Evolutionary conservation across 2,113 vertebrate species (phyloP), one percentile per base, ranked within the genome.

Genomic region (Phycodurus eques): DNA sequence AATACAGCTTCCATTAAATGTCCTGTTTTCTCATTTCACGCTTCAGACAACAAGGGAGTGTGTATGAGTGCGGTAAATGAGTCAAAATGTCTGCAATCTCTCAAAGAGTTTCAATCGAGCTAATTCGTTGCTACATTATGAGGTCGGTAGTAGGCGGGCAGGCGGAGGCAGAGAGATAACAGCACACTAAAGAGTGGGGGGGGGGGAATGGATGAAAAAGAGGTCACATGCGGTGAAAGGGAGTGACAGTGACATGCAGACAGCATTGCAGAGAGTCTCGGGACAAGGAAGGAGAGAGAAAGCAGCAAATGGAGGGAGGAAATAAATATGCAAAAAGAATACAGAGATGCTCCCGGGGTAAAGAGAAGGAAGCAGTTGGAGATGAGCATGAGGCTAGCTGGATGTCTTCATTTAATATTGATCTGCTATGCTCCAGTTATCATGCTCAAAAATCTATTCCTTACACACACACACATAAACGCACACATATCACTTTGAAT

Each of bases 381-480:
- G 78, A 65, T 51, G 70, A 51, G 62, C 83, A 83, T 79, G 60
- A 81, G 68, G 46, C 67, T 73, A 63, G 75, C 68, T 59, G 35
- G 57, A 59, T 67, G 67, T 73, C 77, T 82, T 89, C 80, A 88
- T 86, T 81, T 66, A 81, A 43, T 88, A 88, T 89, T 85, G 85
- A 92, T 90, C 78, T 57, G 60, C 44, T 75, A 42, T 74, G 68
- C 71, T 84, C 90, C 71, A 77, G 68, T 75, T 77, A 72, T 70
- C 68, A 67, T 74, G 70, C 75, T 77, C 17, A 64, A 64, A 39
- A 83, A 67, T 73, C 65, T 10, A 64, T 72, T 43, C 33, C 22
- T 67, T 65, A 51, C n/a, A 49, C 9, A 43, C 9, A 43, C 73
- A 64, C 73, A 39, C 70, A 54, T 72, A 42, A 4, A 12, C 11